phyloP scores from a whole-genome alignment of 2,113 vertebrate species.

The Anguilla rostrata region DNA sequence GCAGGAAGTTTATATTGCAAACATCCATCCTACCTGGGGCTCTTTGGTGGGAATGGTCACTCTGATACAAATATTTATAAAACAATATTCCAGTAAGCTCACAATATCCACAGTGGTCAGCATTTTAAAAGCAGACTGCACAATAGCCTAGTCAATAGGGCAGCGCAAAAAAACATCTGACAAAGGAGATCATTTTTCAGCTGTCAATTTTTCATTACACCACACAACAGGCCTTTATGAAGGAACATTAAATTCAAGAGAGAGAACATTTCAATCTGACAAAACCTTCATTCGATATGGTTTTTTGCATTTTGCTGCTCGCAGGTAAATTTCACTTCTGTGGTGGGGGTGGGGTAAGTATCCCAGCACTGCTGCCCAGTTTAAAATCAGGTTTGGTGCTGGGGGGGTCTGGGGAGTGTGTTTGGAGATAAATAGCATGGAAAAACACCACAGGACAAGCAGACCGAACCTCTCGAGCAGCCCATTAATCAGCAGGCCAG shows the following conservation, averaged over 20 bases:
- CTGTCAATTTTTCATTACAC: neutral
- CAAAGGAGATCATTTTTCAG: slow-evolving; percentile 9
- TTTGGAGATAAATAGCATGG: slow-evolving; percentile 12
- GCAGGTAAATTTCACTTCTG: neutral
- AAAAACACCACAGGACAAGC: neutral
- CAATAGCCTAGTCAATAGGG: neutral
- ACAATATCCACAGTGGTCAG: neutral
- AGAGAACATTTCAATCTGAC: neutral
- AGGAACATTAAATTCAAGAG: neutral
- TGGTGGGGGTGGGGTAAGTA: neutral
- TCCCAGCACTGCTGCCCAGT: neutral
- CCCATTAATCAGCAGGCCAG: slow-evolving; percentile 23
- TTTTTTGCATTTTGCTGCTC: neutral
- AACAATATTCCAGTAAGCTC: neutral
- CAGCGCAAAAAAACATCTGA: neutral
- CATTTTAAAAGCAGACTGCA: neutral
- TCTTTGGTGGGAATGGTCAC: neutral
- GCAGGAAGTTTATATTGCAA: neutral
- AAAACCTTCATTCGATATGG: neutral
- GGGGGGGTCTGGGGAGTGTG: neutral
- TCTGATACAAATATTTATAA: neutral
- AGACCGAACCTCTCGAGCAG: neutral
- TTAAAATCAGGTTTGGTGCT: neutral
- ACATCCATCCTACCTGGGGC: neutral
- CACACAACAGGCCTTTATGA: neutral